A percentile compares a stretch with the other conserved stretches of the same genome.
These are phyloP conservation scores for Trypoxylus dichotomus DNA, from an alignment of 1,140 invertebrate species.

Conservation along the genomic window DNA sequence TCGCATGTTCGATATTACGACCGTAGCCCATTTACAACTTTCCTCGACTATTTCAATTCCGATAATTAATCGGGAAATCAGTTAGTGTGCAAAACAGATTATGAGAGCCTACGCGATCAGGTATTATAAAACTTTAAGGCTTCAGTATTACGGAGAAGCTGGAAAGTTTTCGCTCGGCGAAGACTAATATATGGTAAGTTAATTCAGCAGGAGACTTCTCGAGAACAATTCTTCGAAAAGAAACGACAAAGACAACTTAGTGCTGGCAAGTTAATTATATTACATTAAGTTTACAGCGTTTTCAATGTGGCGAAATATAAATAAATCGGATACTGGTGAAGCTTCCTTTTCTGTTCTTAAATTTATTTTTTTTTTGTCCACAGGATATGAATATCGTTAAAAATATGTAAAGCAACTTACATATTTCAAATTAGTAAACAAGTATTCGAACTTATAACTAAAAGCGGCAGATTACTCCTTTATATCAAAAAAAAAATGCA, in stretches of 20 bases:
- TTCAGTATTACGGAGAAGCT: background rate
- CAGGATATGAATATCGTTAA: background rate
- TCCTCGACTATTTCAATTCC: background rate
- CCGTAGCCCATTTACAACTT: background rate
- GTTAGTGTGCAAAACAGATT: background rate
- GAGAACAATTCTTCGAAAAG: background rate
- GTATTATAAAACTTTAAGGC: background rate
- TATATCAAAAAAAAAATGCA: too few relatives aligned
- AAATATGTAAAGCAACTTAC: background rate
- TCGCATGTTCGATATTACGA: background rate
- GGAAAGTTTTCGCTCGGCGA: background rate
- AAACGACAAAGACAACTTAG: background rate
- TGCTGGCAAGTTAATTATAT: background rate
- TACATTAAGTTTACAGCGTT: too few relatives aligned
- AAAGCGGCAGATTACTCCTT: too few relatives aligned
- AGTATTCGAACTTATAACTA: too few relatives aligned
- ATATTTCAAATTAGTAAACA: too few relatives aligned
- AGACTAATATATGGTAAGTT: background rate
- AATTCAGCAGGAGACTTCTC: background rate
- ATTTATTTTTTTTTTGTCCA: background rate
- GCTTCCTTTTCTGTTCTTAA: background rate
- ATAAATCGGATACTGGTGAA: too few relatives aligned
- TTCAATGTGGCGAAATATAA: too few relatives aligned
- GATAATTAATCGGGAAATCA: background rate
- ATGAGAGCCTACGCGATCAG: background rate